phyloP scores from a whole-genome alignment of 2,113 vertebrate genomes.

The Sula dactylatra region DNA sequence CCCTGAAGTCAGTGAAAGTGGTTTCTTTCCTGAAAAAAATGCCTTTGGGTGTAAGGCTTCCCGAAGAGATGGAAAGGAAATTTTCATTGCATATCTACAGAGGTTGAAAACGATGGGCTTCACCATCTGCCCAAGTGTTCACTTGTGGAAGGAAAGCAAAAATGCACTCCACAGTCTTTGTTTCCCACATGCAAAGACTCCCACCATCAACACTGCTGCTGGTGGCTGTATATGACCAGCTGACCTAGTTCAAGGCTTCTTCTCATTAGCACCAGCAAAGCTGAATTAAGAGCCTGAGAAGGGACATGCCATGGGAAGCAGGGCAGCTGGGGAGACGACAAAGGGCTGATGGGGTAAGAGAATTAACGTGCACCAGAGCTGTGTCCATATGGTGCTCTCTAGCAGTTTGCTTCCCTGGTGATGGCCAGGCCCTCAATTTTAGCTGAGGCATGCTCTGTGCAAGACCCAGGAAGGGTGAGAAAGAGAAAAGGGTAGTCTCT shows the following conservation, averaged over 20 bases:
- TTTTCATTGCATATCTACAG: background rate
- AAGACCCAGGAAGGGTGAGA: background rate
- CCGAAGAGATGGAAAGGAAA: background rate
- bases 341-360: background rate
- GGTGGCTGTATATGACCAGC: background rate
- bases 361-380: background rate
- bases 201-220: background rate
- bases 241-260: background rate
- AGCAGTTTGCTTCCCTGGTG: background rate
- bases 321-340: background rate
- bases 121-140: background rate
- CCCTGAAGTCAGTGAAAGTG: background rate
- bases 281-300: background rate
- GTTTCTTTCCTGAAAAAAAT: background rate
- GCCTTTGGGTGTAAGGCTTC: background rate
- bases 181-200: background rate
- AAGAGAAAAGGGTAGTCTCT: background rate
- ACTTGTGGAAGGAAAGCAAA: background rate
- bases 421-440: background rate
- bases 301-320: background rate
- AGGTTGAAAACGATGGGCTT: background rate
- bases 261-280: background rate
- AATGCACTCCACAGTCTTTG: background rate
- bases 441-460: background rate
- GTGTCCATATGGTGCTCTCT: background rate